Evolutionary conservation across 2,797 vertebrate species (phyloP), one percentile per base, ranked within the genome.

Genomic region (Chelmon rostratus): DNA sequence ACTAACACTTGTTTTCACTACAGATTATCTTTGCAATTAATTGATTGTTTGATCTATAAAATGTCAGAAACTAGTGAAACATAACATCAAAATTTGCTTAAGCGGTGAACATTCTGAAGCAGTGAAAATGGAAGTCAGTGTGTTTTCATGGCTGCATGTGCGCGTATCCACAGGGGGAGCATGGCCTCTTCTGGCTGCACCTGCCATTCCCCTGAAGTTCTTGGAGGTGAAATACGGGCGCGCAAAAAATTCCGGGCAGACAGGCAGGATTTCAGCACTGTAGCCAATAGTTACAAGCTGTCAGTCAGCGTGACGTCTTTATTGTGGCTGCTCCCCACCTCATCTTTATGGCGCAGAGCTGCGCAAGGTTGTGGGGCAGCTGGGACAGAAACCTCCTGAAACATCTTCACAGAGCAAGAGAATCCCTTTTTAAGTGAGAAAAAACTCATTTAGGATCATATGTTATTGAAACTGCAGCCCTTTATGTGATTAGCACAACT

Each of bases 251-350:
- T 91, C 90, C 91, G 90, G 68, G 56, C 76, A 76, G 86, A 89
- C 88, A 78, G 57, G 67, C 83, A 70, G 91, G 94, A 95, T 95
- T 92, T 91, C 91, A 94, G 81, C 78, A 85, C 90, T 85, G 94
- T 90, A 95, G 94, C 91, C 92, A 94, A 93, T 88, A 93, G 83
- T 84, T 91, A 89, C 92, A 96, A 95, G 96, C 96, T 96, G 96
- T 92, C 95, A 86, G 65, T 79, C 77, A 76, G 82, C 0, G 79
- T 90, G 93, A 96, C 81, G 81, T 92, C 95, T 96, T 94, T 91
- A 95, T 95, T 91, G 89, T 69, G 88, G 37, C 73, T n/a, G 56
- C 42, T 73, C 37, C 68, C 62, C 23, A 2, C 23, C 54, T 65
- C 58, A 3, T 52, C 42, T 68, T 79, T 62, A 81, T 23, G 49